Base-by-base conservation (phyloP, 2,888 invertebrate species). In the Saturnia pavonia region DNA sequence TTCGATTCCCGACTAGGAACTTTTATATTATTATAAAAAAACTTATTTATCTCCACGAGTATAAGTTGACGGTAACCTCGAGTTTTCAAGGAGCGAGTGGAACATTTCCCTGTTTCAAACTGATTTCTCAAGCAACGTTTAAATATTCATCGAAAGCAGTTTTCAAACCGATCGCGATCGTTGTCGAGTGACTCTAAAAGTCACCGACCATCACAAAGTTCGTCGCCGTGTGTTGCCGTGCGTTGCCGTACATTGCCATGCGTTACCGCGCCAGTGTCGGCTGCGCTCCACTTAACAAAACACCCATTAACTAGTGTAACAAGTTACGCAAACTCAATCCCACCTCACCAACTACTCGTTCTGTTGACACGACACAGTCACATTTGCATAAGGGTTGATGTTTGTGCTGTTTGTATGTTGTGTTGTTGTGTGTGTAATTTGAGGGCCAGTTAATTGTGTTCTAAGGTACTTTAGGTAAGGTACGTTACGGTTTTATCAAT, bases 71-170 rank as follows among this genome's bases (percentile, higher is more conserved):
- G 74, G 77, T 77, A 77, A 78, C 79, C 74, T 74, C 71, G 66
- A 79, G 82, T 74, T 79, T 78, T 73, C 70, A 69, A 69, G 73
- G 73, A 74, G 68, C 75, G 74, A 74, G 51, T 51, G 69, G 65
- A 63, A 69, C 34, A 51, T 69, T 74, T 78, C 74, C 70, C 70
- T 69, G 68, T 71, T 73, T 69, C 14, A 68, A 75, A 80, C 77
- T 75, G 76, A 77, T 77, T 79, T 77, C 72, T 74, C 74, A 72
- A 73, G 69, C 70, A 76, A 75, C 72, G 73, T 76, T 79, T 81
- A 80, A 81, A 80, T 80, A 82, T 80, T 80, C 73, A 82, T 82
- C 78, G 77, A 79, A 78, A 80, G 76, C 63, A 6, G 22, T 22
- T 22, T 1, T 11, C 54, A 22, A 22, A 54, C 22, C 54, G 54